Percentiles rank a stretch among this genome's conserved stretches.
phyloP scores from a whole-genome alignment of 2,797 vertebrate species.

The Sorex maritimensis region DNA sequence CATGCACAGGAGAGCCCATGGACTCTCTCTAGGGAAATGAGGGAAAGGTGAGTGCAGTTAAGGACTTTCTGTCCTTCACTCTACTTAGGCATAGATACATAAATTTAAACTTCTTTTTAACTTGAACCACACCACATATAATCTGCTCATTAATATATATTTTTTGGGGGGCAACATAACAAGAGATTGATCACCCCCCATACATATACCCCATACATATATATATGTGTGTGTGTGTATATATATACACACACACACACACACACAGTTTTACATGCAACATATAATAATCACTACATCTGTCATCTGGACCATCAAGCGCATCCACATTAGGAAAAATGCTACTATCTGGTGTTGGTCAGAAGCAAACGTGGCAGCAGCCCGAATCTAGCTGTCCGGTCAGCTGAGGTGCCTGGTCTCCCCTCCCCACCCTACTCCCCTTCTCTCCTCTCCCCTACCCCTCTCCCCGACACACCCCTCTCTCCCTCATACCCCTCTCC shows the following conservation, averaged over 20 bases:
- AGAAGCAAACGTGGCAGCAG: background rate
- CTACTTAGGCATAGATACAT: background rate
- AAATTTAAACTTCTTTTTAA: background rate
- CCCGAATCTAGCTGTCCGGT: background rate
- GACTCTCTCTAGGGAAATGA: background rate
- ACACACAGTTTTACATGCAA: background rate
- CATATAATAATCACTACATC: too few species aligned
- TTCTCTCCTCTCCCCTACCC: background rate
- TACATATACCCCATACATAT: too few species aligned
- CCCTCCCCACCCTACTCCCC: background rate
- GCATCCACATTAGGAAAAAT: background rate
- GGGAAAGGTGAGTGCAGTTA: background rate
- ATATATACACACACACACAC: background rate
- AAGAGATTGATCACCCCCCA: background rate
- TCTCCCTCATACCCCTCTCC: too few species aligned
- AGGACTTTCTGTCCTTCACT: conserved; percentile 33
- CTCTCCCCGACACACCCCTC: too few species aligned
- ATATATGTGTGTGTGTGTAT: too few species aligned
- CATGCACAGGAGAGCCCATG: background rate
- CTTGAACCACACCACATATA: background rate
- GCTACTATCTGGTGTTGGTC: background rate
- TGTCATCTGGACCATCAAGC: too few species aligned
- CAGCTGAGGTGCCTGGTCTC: background rate
- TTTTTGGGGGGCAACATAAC: background rate
- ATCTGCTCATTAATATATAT: background rate